A percentile compares a stretch with the other conserved stretches of the same genome.
phyloP scores from a whole-genome alignment of 2,113 vertebrate species.

The Sitta europaea region DNA sequence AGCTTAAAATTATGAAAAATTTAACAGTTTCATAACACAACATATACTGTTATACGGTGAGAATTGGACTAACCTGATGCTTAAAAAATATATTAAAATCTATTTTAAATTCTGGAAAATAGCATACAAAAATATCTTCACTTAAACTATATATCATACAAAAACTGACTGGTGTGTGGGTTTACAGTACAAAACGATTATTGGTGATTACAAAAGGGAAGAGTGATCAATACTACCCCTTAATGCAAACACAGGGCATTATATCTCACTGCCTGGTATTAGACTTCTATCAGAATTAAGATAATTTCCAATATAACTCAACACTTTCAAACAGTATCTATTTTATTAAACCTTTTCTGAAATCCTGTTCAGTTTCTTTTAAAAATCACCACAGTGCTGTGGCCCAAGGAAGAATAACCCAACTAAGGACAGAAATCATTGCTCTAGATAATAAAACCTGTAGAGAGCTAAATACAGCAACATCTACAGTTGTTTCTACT shows the following conservation, averaged over 20 bases:
- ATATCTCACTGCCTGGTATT: constrained; percentile 11
- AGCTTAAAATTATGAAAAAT: constrained; percentile 43
- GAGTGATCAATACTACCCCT: constrained; percentile 33
- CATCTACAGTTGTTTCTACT: constrained; percentile 58
- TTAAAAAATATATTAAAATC: constrained; percentile 69
- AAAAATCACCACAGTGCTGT: constrained; percentile 61
- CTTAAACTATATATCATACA: constrained; percentile 13
- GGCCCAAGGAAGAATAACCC: constrained; percentile 31
- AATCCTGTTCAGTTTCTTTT: constrained; percentile 36
- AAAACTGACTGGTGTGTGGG: neutral
- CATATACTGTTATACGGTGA: neutral
- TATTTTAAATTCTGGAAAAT: constrained; percentile 26
- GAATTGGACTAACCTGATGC: constrained; percentile 35
- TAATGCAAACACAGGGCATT: constrained; percentile 16
- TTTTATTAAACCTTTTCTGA: constrained; percentile 40
- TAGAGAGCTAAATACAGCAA: constrained; percentile 37
- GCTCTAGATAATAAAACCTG: constrained; percentile 9
- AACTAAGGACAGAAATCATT: constrained; percentile 25
- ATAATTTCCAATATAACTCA: constrained; percentile 15
- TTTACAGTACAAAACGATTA: constrained; percentile 42
- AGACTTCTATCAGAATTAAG: constrained; percentile 12
- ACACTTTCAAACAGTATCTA: constrained; percentile 19
- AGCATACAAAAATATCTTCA: constrained; percentile 27
- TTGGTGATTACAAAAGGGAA: constrained; percentile 47
- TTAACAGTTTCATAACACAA: constrained; percentile 28